phyloP scores from a whole-genome alignment of 2,797 vertebrate genomes.

The Kryptopterus vitreolus region DNA sequence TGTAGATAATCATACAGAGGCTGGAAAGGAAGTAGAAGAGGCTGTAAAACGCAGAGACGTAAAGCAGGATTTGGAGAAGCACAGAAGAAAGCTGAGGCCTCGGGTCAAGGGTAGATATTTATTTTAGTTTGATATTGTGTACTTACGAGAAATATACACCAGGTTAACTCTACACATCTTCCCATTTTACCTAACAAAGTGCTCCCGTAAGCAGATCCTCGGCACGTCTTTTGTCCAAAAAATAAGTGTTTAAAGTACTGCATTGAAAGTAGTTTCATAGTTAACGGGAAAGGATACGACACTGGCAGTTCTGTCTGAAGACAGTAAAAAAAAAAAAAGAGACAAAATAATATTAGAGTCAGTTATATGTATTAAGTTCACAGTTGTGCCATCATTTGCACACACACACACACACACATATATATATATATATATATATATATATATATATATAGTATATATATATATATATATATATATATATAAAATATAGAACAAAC shows the following conservation, averaged over 20 bases:
- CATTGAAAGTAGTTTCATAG: not conserved
- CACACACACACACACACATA: no score
- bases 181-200: not conserved
- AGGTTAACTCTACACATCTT: not conserved
- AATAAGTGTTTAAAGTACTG: not conserved
- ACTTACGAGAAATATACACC: not conserved
- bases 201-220: not conserved
- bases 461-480: no score
- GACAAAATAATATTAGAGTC: not conserved
- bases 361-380: not conserved
- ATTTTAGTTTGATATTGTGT: not conserved
- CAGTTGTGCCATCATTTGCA: no score
- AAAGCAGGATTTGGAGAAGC: slow-evolving; percentile 77
- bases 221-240: not conserved
- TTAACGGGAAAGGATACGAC: slow-evolving; percentile 63
- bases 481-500: no score
- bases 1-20: slow-evolving; percentile 77
- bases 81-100: slow-evolving; percentile 75
- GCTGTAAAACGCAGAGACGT: slow-evolving; percentile 69
- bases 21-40: slow-evolving; percentile 77
- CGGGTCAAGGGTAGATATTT: slow-evolving; percentile 32
- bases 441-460: no score
- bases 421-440: no score
- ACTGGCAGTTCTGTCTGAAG: slow-evolving; percentile 48
- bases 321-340: slow-evolving; percentile 8